Evolutionary conservation across 2,113 vertebrate genomes (phyloP).

Genomic region (Pyrgilauda ruficollis): DNA sequence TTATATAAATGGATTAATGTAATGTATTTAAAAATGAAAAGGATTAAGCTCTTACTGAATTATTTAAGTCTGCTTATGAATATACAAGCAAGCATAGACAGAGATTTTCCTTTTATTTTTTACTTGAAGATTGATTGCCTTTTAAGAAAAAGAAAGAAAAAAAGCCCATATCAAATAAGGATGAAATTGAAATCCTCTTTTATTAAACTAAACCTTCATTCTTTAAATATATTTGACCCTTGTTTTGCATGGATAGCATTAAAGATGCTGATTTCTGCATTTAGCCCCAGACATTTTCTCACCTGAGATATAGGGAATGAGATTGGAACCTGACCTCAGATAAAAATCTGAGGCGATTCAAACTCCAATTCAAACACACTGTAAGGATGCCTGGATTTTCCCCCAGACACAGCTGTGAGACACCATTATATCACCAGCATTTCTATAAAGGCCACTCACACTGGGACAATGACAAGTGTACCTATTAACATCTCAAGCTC

Average conservation of each 20-base stretch:
- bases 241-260: neutral
- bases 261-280: neutral
- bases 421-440: neutral
- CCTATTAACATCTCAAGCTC: constrained; percentile 21
- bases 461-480: constrained; percentile 8
- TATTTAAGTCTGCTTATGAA: constrained; percentile 25
- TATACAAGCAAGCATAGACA: neutral
- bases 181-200: constrained; percentile 20
- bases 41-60: constrained; percentile 3
- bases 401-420: neutral
- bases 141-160: neutral
- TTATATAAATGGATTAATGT: constrained; percentile 18
- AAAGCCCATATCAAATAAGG: neutral
- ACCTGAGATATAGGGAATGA: neutral
- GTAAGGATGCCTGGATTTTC: neutral
- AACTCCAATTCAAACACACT: constrained; percentile 10
- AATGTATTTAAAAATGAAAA: constrained; percentile 22
- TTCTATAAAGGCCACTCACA: neutral
- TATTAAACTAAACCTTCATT: neutral
- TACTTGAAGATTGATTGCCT: neutral
- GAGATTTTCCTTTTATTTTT: neutral
- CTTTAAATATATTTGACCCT: neutral
- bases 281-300: neutral
- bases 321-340: neutral
- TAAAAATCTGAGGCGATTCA: neutral